These are phyloP conservation scores for Chelidonichthys spinosus DNA, from an alignment of 2,797 vertebrate genomes.

Conservation along the genomic window DNA sequence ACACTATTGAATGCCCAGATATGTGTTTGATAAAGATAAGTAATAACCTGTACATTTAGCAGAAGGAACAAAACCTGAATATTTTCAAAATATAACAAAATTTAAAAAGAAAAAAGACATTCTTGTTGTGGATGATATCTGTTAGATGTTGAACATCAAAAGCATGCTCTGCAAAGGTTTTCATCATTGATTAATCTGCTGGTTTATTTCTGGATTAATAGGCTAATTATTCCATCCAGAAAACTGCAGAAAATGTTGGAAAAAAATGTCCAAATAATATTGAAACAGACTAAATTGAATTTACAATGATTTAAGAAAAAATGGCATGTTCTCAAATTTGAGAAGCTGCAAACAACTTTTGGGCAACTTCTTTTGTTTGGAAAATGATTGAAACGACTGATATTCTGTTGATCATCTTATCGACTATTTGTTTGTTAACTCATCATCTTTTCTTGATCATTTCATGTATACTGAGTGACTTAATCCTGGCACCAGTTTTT, in stretches of 20 bases:
- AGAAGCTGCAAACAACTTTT: not conserved
- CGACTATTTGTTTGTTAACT: not conserved
- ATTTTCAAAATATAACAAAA: not conserved
- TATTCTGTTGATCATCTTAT: not conserved
- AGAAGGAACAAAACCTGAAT: not conserved
- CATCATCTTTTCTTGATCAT: not conserved
- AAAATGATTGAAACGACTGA: not conserved
- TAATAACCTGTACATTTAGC: not conserved
- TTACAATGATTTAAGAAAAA: not conserved
- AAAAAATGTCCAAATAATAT: not conserved
- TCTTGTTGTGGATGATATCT: not conserved
- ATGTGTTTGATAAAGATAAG: not conserved
- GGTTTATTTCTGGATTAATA: not conserved
- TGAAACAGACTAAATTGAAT: not conserved
- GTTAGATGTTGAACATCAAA: not conserved
- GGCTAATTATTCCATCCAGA: not conserved
- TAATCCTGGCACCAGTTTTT: not conserved
- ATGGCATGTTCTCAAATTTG: not conserved
- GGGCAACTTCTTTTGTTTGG: not conserved
- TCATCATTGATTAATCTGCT: not conserved
- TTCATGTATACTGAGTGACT: conserved; percentile 1
- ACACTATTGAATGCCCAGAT: not conserved
- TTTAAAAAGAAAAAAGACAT: not conserved
- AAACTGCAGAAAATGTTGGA: not conserved
- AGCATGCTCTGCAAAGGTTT: not conserved